These are phyloP conservation scores for Nothoprocta perdicaria DNA, from an alignment of 2,113 vertebrate species.

Conservation along the genomic window DNA sequence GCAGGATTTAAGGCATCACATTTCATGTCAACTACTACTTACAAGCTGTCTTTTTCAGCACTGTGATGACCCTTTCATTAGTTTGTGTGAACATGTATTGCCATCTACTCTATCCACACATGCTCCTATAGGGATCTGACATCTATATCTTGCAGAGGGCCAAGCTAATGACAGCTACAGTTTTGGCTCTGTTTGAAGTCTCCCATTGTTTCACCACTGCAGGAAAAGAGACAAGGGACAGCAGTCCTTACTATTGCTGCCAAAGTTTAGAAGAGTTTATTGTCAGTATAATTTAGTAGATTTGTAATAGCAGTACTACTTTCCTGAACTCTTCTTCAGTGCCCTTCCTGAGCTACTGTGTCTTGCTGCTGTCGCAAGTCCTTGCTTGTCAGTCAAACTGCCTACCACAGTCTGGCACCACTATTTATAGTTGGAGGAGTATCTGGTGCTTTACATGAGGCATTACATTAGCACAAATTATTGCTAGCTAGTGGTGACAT, in stretches of 20 bases:
- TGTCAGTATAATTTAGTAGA: neutral
- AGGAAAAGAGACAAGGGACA: neutral
- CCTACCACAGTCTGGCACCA: slow-evolving; percentile 14
- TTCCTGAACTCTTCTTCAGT: neutral
- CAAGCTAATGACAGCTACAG: neutral
- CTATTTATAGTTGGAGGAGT: slow-evolving; percentile 58
- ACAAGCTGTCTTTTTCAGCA: accelerated
- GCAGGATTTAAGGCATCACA: neutral
- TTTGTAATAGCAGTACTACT: neutral
- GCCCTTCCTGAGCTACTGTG: neutral
- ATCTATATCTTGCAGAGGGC: neutral
- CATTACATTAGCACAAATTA: slow-evolving; percentile 62
- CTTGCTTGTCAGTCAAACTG: slow-evolving; percentile 46
- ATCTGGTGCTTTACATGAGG: slow-evolving; percentile 55
- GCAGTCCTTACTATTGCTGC: neutral
- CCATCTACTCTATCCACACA: neutral
- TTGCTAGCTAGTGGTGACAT: slow-evolving; percentile 45
- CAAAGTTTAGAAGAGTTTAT: neutral
- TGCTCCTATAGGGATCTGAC: neutral
- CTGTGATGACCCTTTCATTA: neutral
- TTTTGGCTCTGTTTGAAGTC: neutral
- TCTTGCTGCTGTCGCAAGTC: neutral
- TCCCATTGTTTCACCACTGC: neutral
- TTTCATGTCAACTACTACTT: neutral
- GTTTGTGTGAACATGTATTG: neutral